Evolutionary conservation across 2,113 vertebrate genomes (phyloP).

Genomic region (Chlorodrepanis virens): DNA sequence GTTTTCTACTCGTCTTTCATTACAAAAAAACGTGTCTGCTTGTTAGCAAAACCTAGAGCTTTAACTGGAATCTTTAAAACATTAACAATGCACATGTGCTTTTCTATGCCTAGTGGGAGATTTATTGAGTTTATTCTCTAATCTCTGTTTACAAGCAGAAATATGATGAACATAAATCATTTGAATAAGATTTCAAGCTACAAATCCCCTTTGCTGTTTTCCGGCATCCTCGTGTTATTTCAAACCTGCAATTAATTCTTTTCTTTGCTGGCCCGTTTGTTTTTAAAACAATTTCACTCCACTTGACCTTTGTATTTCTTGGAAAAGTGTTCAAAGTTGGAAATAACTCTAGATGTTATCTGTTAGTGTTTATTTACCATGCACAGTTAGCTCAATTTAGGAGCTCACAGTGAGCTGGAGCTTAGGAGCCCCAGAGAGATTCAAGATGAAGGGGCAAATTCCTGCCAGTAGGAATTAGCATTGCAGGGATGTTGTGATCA

Average conservation of each 20-base stretch:
- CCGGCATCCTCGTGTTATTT: background rate
- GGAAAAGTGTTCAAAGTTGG: constrained; percentile 28
- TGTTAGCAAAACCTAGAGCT: constrained; percentile 14
- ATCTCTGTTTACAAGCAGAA: constrained; percentile 63
- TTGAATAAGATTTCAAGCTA: constrained; percentile 26
- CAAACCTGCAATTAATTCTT: constrained; percentile 42
- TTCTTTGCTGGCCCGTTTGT: background rate
- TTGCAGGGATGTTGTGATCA: background rate
- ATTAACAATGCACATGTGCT: constrained; percentile 37
- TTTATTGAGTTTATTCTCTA: constrained; percentile 50
- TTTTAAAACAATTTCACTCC: constrained; percentile 31
- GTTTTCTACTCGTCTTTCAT: constrained; percentile 57
- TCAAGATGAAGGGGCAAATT: background rate
- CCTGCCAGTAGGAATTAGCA: background rate
- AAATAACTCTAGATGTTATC: constrained; percentile 26
- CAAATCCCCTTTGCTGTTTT: background rate
- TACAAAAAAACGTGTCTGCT: constrained; percentile 31
- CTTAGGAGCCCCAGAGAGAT: background rate
- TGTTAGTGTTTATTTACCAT: background rate
- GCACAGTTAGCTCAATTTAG: background rate
- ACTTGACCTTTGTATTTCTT: constrained; percentile 47
- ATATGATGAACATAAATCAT: constrained; percentile 24
- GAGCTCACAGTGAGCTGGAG: background rate
- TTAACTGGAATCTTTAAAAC: constrained; percentile 28
- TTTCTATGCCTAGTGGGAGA: constrained; percentile 27